phyloP scores from a whole-genome alignment of 2,797 vertebrate genomes.

The Chaetophractus vellerosus region DNA sequence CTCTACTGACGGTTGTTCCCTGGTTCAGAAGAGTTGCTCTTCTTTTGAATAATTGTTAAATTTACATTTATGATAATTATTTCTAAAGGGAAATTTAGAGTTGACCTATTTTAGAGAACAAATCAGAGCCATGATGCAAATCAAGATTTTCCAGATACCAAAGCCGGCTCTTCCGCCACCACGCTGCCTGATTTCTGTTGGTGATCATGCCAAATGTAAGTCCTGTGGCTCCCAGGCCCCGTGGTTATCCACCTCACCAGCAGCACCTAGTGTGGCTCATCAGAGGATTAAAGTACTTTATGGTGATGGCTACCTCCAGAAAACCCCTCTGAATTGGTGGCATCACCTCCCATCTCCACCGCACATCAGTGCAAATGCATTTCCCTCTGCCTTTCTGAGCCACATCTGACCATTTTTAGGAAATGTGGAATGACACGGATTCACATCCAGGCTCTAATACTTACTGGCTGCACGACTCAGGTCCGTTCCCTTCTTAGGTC shows the following conservation, averaged over 20 bases:
- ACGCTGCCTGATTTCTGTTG: background rate
- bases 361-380: background rate
- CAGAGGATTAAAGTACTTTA: background rate
- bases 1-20: conserved; percentile 69
- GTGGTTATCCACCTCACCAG: background rate
- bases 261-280: background rate
- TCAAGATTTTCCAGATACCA: background rate
- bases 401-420: background rate
- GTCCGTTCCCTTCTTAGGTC: background rate
- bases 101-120: conserved; percentile 52
- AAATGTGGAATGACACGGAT: background rate
- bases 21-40: conserved; percentile 66
- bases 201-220: background rate
- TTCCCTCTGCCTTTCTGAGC: background rate
- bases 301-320: background rate
- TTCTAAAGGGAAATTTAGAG: conserved; percentile 71
- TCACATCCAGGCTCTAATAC: background rate
- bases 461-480: background rate
- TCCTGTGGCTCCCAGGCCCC: background rate
- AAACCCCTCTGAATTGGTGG: background rate
- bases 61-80: conserved; percentile 78
- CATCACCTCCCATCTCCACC: background rate
- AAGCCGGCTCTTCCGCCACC: background rate
- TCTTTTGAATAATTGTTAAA: conserved; percentile 77
- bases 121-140: conserved; percentile 52